phyloP scores from a whole-genome alignment of 2,797 vertebrate species.

The Notolabrus celidotus region DNA sequence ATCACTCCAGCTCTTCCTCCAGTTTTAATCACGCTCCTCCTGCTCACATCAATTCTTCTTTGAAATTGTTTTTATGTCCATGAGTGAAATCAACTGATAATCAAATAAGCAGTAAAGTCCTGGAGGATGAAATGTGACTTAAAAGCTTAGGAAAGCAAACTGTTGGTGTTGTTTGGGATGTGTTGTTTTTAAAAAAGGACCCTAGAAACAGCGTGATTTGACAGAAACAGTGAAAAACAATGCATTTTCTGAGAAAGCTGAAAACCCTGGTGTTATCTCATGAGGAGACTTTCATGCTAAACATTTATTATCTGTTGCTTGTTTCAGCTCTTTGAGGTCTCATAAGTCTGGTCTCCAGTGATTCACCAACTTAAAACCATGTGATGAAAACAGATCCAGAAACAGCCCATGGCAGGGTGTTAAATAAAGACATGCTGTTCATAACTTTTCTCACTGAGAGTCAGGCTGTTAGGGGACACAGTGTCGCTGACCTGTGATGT shows the following conservation, averaged over 20 bases:
- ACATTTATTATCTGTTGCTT: conserved; percentile 2
- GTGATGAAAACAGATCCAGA: background rate
- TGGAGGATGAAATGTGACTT: background rate
- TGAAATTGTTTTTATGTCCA: background rate
- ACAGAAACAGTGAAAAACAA: background rate
- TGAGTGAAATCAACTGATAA: background rate
- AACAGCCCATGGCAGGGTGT: background rate
- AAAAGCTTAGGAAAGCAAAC: background rate
- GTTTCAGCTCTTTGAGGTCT: conserved; percentile 9
- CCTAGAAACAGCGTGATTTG: background rate
- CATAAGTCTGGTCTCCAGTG: background rate
- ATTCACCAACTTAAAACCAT: background rate
- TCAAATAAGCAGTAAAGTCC: background rate
- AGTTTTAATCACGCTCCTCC: background rate
- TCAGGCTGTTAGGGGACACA: background rate
- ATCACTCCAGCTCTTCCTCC: background rate
- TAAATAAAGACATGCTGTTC: background rate
- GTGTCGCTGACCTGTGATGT: conserved; percentile 1
- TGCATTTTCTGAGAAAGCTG: conserved; percentile 8
- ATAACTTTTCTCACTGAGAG: background rate
- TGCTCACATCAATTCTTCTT: conserved; percentile 1
- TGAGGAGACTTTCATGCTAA: conserved; percentile 13
- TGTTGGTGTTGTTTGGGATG: background rate
- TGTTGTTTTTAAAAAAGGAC: background rate
- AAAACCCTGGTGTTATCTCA: conserved; percentile 17